Evolutionary conservation across 2,113 vertebrate species (phyloP).

Genomic region (Larimichthys crocea): DNA sequence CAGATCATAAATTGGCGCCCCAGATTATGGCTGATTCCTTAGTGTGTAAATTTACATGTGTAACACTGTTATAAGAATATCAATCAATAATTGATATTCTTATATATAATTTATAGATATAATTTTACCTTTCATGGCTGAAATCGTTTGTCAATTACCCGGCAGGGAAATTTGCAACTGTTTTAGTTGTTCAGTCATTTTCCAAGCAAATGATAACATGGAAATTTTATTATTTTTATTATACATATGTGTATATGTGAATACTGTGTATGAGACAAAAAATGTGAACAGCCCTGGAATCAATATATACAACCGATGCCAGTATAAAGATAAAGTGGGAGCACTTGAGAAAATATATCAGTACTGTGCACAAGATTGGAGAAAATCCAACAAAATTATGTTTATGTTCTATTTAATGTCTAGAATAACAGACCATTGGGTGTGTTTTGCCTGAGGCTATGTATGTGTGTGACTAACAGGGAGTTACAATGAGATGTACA

Average conservation of each 20-base stretch:
- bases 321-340: conserved; percentile 3
- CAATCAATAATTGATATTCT: too few relatives aligned
- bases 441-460: conserved; percentile 25
- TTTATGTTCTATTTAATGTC: conserved; percentile 39
- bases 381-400: conserved; percentile 26
- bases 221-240: too few relatives aligned
- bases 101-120: too few relatives aligned
- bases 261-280: neutral
- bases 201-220: neutral
- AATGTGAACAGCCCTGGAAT: neutral
- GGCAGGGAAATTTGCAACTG: neutral
- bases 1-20: too few relatives aligned
- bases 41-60: too few relatives aligned
- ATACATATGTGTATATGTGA: too few relatives aligned
- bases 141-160: neutral
- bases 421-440: conserved; percentile 9
- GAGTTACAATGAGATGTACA: conserved; percentile 5
- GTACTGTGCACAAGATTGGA: conserved; percentile 14
- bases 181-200: neutral
- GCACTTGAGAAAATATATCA: conserved; percentile 7
- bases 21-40: too few relatives aligned
- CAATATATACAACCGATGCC: neutral
- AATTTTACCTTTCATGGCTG: neutral
- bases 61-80: too few relatives aligned
- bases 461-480: conserved; percentile 1